Base-by-base conservation (phyloP, 2,888 invertebrate genomes). In the Drosophila mimica region DNA sequence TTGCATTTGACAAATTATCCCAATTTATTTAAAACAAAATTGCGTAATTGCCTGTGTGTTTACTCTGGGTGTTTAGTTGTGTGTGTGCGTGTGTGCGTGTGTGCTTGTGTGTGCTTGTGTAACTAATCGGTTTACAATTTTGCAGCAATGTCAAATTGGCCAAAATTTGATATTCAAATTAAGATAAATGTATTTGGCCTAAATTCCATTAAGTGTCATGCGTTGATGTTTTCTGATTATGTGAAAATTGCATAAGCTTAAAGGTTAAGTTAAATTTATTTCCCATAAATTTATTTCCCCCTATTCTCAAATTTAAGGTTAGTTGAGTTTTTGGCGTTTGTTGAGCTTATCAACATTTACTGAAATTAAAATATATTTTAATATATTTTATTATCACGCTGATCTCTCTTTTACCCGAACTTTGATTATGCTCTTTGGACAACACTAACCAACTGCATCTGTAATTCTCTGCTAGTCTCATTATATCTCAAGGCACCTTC, bases 111-210 rank as follows among this genome's bases (percentile, higher is more conserved):
- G 15, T 38, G 7, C 15, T 20, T 54, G 43, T 31, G 40, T 33
- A 36, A 36, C 25, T 74, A 79, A 81, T 81, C 64, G 57, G 30
- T 54, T 70, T 81, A 62, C 61, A 51, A 69, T 52, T 69, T 61
- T 17, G 11, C 48, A 31, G 46, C 61, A 54, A 64, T 65, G 58
- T 17, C 53, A 65, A 88, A 82, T 88, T 82, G 33, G 9, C n/a
- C 71, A 56, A 69, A 75, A 86, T 76, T 86, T 71, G 81, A 88
- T 79, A 75, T 88, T 75, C 69, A 69, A 88, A 72, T 86, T 64
- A 31, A 66, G 73, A 86, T 83, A 75, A 82, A 68, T 51, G 68
- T 60, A 34, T 56, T 61, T 61, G 79, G 51, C 46, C 57, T 40
- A 62, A 84, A 86, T 76, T 85, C 56, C 82, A 68, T 88, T 82